Conservation (phyloP, 53 echinoderm and acorn worm genomes). For the Stichopus horrens region DNA sequence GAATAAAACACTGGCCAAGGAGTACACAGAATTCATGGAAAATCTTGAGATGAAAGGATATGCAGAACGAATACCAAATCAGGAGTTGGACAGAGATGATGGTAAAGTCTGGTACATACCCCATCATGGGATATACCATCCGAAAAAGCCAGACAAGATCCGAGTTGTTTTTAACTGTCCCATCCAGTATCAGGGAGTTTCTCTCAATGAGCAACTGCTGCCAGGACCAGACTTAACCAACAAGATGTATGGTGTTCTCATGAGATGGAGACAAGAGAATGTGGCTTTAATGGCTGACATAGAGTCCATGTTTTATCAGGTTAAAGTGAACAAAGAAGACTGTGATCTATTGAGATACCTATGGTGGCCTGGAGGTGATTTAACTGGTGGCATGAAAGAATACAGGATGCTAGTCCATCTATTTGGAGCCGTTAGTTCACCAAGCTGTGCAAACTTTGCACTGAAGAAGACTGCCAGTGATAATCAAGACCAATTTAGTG, state of each 20-base stretch:
- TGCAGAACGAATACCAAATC: constrained; percentile 55
- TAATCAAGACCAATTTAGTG: no score
- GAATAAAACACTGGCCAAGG: constrained; percentile 60
- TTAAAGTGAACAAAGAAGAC: constrained; percentile 49
- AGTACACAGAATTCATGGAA: constrained; percentile 65
- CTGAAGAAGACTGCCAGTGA: neutral
- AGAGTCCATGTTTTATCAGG: constrained; percentile 70
- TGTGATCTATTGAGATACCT: no score
- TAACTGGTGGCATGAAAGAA: neutral
- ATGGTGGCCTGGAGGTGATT: constrained; percentile 49
- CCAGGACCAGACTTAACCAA: no score
- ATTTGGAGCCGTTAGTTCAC: neutral
- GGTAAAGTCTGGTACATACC: no score
- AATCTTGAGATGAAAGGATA: constrained; percentile 55
- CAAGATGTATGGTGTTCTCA: no score
- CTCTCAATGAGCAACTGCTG: constrained; percentile 53
- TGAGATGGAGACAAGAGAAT: constrained; percentile 60
- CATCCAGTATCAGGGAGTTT: constrained; percentile 56
- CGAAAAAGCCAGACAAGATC: no score
- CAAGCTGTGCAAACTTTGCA: constrained; percentile 9
- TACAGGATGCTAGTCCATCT: constrained; percentile 17
- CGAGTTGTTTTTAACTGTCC: no score
- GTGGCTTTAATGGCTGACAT: constrained; percentile 78
- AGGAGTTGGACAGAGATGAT: no score
- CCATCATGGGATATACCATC: no score